A percentile compares a stretch with the other conserved stretches of the same genome.
phyloP scores from a whole-genome alignment of 2,797 vertebrate species.

The Sandelia bainsii region DNA sequence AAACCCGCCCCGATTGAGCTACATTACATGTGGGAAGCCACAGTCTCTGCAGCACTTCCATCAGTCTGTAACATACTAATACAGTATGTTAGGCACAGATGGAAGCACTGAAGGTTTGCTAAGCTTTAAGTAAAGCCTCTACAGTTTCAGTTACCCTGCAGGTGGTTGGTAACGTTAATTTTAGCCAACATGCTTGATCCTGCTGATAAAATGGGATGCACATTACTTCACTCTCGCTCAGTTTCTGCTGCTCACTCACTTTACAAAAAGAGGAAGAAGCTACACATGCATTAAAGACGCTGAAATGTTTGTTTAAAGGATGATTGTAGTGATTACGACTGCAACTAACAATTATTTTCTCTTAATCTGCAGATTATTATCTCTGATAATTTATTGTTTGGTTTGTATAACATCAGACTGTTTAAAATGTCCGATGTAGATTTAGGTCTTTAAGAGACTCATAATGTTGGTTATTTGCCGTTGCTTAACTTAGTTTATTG shows the following conservation, averaged over 20 bases:
- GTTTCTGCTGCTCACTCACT: background rate
- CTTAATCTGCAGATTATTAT: background rate
- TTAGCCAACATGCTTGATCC: conserved; percentile 62
- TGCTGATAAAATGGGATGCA: conserved; percentile 50
- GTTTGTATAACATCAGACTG: too few relatives aligned
- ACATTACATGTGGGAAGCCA: conserved; percentile 59
- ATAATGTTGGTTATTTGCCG: too few relatives aligned
- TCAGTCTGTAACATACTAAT: conserved; percentile 46
- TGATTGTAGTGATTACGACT: too few relatives aligned
- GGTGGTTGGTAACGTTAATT: conserved; percentile 39
- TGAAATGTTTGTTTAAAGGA: too few relatives aligned
- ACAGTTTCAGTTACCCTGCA: conserved; percentile 32
- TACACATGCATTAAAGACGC: too few relatives aligned
- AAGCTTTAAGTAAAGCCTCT: conserved; percentile 34
- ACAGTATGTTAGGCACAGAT: conserved; percentile 27
- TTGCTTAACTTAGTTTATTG: too few relatives aligned
- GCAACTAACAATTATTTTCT: too few relatives aligned
- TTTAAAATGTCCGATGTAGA: too few relatives aligned
- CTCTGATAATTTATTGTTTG: background rate
- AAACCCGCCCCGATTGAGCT: conserved; percentile 49
- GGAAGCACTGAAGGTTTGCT: conserved; percentile 36
- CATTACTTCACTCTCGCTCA: background rate
- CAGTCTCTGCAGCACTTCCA: conserved; percentile 47
- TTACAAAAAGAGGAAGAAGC: too few relatives aligned
- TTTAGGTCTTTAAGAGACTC: too few relatives aligned